A percentile compares a stretch with the other conserved stretches of the same genome.
Conservation (phyloP, 2,888 invertebrate genomes). For the Crocallis elinguaria region DNA sequence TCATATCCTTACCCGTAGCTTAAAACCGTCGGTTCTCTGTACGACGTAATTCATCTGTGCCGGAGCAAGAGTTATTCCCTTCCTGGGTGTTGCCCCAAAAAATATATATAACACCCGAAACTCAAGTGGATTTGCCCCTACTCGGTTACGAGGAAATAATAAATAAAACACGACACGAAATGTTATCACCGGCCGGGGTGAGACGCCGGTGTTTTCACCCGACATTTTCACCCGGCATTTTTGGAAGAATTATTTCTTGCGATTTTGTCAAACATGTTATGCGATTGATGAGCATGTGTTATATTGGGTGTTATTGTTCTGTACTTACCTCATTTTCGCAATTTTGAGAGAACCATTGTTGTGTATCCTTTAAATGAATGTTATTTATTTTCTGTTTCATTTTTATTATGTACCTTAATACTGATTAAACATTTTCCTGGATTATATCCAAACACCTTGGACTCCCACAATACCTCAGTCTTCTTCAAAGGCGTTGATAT, state of each 20-base stretch:
- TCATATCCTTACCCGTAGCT: slow-evolving; percentile 26
- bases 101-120: slow-evolving; percentile 29
- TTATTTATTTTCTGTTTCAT: too few relatives aligned
- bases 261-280: slow-evolving; percentile 14
- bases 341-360: too few relatives aligned
- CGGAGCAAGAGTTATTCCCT: slow-evolving; percentile 29
- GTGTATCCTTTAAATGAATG: too few relatives aligned
- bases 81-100: slow-evolving; percentile 31
- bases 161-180: slow-evolving; percentile 33
- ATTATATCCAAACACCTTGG: too few relatives aligned
- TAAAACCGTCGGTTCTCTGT: slow-evolving; percentile 27
- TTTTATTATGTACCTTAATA: too few relatives aligned
- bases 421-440: too few relatives aligned
- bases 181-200: slow-evolving; percentile 31
- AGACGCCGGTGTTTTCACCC: neutral
- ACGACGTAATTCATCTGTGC: slow-evolving; percentile 32
- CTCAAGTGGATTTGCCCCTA: slow-evolving; percentile 33
- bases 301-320: neutral
- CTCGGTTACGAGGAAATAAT: slow-evolving; percentile 36
- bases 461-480: too few relatives aligned
- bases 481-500: too few relatives aligned
- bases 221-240: slow-evolving; percentile 14
- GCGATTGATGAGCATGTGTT: slow-evolving; percentile 10
- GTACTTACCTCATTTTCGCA: too few relatives aligned
- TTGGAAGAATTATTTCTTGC: slow-evolving; percentile 19